phyloP scores from a whole-genome alignment of 2,113 vertebrate species.

The Arizona elegans region DNA sequence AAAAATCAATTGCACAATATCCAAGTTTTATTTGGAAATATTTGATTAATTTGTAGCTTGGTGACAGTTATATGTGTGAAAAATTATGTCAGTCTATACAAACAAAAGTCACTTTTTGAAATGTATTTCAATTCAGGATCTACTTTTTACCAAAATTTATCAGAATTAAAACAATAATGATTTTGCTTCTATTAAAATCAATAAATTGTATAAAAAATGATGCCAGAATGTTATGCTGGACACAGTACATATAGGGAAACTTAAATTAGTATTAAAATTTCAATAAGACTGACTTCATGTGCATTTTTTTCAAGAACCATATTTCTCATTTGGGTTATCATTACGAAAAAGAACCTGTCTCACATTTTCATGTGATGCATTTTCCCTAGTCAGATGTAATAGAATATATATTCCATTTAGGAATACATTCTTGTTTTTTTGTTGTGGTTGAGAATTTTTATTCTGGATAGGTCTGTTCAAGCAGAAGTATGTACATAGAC shows the following conservation, averaged over 20 bases:
- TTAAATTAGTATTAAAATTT: background rate
- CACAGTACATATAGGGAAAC: background rate
- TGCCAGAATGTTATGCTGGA: background rate
- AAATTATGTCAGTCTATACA: background rate
- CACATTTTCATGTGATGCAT: background rate
- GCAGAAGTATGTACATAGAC: background rate
- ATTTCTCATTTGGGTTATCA: background rate
- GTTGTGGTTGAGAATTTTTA: background rate
- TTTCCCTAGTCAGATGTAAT: background rate
- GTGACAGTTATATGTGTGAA: background rate
- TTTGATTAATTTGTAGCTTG: conserved; percentile 54
- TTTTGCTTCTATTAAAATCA: background rate
- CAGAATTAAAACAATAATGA: background rate
- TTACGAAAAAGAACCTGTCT: background rate
- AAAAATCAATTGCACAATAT: conserved; percentile 44
- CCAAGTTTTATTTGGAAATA: conserved; percentile 59
- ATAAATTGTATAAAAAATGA: background rate
- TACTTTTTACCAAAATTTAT: background rate
- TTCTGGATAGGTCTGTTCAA: background rate
- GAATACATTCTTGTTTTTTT: background rate
- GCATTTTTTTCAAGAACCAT: background rate
- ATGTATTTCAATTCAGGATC: background rate
- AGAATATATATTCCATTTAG: background rate
- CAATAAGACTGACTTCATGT: background rate
- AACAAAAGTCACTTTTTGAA: background rate